Evolutionary conservation across 2,113 vertebrate species (phyloP).

Genomic region (Struthidea cinerea): DNA sequence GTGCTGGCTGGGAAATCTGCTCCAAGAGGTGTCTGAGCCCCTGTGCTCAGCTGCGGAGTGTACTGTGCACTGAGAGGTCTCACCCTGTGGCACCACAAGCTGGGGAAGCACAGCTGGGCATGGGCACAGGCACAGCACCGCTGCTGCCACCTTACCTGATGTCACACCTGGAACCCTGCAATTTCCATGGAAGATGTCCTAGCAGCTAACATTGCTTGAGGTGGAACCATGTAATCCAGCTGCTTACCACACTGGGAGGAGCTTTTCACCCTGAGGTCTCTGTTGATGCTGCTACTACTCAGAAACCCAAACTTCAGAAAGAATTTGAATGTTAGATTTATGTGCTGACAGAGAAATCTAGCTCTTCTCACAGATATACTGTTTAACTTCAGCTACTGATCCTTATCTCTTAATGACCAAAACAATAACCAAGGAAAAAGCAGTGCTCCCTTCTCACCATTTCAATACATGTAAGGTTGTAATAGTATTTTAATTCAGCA

Average conservation of each 20-base stretch:
- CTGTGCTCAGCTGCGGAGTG: background rate
- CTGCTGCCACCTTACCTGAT: background rate
- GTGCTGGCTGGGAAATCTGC: background rate
- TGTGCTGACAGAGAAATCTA: background rate
- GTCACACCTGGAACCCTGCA: background rate
- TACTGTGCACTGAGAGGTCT: background rate
- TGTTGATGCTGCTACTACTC: background rate
- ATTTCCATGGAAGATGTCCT: background rate
- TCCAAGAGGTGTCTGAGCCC: background rate
- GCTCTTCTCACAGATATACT: background rate
- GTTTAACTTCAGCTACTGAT: background rate
- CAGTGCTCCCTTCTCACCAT: background rate
- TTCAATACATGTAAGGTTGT: background rate
- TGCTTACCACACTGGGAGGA: background rate
- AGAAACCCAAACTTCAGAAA: background rate
- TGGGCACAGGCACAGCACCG: rapidly evolving
- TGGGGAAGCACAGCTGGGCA: background rate
- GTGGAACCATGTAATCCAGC: rapidly evolving
- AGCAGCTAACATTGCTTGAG: background rate
- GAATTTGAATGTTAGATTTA: background rate
- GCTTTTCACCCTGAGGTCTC: background rate
- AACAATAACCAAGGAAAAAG: background rate
- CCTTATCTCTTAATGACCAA: background rate
- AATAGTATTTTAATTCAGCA: background rate
- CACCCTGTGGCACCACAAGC: background rate